Base-by-base conservation (phyloP, 2,888 invertebrate species). In the Amphipyra berbera region DNA sequence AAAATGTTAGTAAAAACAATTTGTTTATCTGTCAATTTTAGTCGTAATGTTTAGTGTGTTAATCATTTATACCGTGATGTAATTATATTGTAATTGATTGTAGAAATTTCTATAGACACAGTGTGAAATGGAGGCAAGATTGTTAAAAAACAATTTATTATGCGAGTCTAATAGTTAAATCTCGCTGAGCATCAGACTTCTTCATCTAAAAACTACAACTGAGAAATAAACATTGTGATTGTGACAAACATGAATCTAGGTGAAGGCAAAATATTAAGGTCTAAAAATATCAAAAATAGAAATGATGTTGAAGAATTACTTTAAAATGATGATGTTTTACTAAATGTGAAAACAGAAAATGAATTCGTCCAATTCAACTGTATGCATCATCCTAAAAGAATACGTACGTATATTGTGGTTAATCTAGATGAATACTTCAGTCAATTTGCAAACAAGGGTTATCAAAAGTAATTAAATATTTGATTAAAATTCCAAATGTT, bases 1-100 rank as follows among this genome's bases (percentile, higher is more conserved):
- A 95, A 94, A 92, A 91, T 91, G 90, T 93, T 94, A 93, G 91
- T 81, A 87, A 85, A 84, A 88, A 87, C 88, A 85, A 86, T 93
- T 94, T 88, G 88, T 92, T 94, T 93, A 85, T 89, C 88, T 88
- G 92, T 94, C 94, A 94, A 94, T 95, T 95, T 94, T 95, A 94
- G 93, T 89, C 80, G 80, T 92, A 93, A 88, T 75, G 82, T 90
- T 88, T 86, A 86, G 85, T 79, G 83, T 82, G 85, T 83, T 84
- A 84, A 90, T 91, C 73, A 90, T 93, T 93, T 93, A 82, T 93
- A 93, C 88, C 88, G 82, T 84, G 73, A 78, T 76, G 78, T 80
- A 76, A 82, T 77, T 77, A 71, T 76, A 79, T 78, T 55, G 67
- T 72, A 75, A 74, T 79, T 79, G 55, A 77, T 73, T 77, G 71